These are phyloP conservation scores for Sebastes steindachneri DNA, from an alignment of 2,797 vertebrate genomes.

Conservation along the genomic window DNA sequence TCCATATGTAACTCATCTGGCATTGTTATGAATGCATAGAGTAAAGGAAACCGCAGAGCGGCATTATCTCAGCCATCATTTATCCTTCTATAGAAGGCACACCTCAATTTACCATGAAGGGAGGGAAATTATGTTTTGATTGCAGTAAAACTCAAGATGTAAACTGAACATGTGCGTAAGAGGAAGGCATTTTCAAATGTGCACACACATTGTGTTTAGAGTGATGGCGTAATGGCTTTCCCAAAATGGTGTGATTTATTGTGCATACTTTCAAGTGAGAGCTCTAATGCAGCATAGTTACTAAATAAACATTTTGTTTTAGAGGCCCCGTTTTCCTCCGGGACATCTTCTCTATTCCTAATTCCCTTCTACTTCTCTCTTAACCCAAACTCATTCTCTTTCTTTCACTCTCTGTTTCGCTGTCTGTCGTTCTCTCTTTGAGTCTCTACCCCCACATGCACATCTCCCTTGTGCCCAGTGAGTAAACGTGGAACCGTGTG, in stretches of 20 bases:
- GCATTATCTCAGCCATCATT: conserved; percentile 58
- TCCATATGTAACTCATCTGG: conserved; percentile 59
- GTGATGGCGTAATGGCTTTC: conserved; percentile 41
- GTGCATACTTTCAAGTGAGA: conserved; percentile 53
- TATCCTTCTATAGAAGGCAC: conserved; percentile 29
- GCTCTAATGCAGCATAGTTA: conserved; percentile 64
- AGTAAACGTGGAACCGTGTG: conserved; percentile 79
- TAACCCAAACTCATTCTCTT: conserved; percentile 38
- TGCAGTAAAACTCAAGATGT: conserved; percentile 22
- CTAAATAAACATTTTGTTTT: conserved; percentile 70
- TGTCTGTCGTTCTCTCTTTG: conserved; percentile 25
- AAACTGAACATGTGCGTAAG: conserved; percentile 13
- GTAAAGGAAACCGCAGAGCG: conserved; percentile 52
- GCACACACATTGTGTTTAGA: conserved; percentile 10
- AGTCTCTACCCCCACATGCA: conserved; percentile 34
- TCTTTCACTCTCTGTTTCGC: conserved; percentile 24
- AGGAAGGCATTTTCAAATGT: conserved; percentile 25
- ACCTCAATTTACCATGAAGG: conserved; percentile 41
- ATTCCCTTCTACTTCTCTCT: conserved; percentile 49
- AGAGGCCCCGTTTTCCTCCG: conserved; percentile 45
- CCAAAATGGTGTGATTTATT: conserved; percentile 65
- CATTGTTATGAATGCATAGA: conserved; percentile 43
- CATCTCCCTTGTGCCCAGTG: conserved; percentile 61
- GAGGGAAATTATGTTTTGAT: conserved; percentile 63
- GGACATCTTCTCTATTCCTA: conserved; percentile 51